phyloP scores from a whole-genome alignment of 2,888 invertebrate genomes.

The Brachycybe producta region DNA sequence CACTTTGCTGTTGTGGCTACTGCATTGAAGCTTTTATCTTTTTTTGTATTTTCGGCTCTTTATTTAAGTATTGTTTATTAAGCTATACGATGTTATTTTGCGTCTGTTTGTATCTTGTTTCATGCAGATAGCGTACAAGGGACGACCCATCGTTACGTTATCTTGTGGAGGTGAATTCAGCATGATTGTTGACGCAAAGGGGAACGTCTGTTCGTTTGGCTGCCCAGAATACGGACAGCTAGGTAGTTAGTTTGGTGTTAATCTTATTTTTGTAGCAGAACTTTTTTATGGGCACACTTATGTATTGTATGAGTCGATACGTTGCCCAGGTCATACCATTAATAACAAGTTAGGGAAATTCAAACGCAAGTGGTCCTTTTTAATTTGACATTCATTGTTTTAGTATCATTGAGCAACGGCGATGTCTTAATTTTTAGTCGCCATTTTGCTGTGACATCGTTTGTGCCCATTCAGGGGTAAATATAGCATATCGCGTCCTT shows the following conservation, averaged over 20 bases:
- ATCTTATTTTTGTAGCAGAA: neutral
- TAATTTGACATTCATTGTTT: too few relatives aligned
- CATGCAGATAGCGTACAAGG: constrained; percentile 40
- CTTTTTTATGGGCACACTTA: neutral
- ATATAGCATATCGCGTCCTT: too few relatives aligned
- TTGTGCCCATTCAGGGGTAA: too few relatives aligned
- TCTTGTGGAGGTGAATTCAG: constrained; percentile 89
- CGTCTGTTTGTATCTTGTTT: neutral
- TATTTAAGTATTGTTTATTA: neutral
- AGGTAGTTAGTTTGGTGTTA: constrained; percentile 33
- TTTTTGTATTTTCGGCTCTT: neutral
- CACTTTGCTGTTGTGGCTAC: constrained; percentile 1
- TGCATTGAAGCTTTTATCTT: constrained; percentile 6
- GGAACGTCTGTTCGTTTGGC: constrained; percentile 79
- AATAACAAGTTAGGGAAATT: neutral
- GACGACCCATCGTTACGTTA: constrained; percentile 75
- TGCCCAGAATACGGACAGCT: constrained; percentile 85
- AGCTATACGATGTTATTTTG: neutral
- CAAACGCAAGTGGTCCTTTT: too few relatives aligned
- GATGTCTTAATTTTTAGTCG: too few relatives aligned
- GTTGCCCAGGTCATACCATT: neutral
- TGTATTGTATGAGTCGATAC: neutral
- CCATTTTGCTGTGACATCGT: too few relatives aligned
- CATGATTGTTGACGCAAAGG: constrained; percentile 76
- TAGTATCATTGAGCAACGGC: too few relatives aligned